phyloP scores from a whole-genome alignment of 2,888 invertebrate genomes.

The Dorcus hopei region DNA sequence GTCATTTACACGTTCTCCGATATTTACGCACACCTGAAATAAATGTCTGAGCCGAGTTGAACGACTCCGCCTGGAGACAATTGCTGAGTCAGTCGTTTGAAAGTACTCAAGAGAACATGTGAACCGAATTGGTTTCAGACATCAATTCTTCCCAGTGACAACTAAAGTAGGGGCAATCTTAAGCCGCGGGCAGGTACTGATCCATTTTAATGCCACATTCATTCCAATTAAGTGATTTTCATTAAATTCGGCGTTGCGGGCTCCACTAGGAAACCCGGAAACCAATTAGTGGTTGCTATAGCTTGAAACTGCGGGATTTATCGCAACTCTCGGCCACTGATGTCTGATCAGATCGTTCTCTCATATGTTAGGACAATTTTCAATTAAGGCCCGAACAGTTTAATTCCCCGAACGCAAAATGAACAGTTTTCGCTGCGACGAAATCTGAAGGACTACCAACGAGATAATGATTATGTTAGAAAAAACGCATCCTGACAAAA shows the following conservation, averaged over 20 bases:
- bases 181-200: constrained; percentile 30
- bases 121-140: constrained; percentile 31
- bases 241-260: constrained; percentile 32
- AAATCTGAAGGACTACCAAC: too few relatives aligned
- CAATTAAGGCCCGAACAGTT: constrained; percentile 20
- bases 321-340: constrained; percentile 22
- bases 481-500: too few relatives aligned
- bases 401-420: constrained; percentile 5
- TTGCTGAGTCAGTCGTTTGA: constrained; percentile 31
- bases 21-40: constrained; percentile 33
- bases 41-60: constrained; percentile 24
- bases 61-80: constrained; percentile 26
- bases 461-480: too few relatives aligned
- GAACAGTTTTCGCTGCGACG: too few relatives aligned
- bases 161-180: constrained; percentile 24
- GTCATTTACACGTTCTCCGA: constrained; percentile 31
- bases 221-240: constrained; percentile 39
- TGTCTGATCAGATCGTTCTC: constrained; percentile 20
- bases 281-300: constrained; percentile 32
- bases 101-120: constrained; percentile 25
- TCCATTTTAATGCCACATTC: constrained; percentile 37
- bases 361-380: constrained; percentile 19
- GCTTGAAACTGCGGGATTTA: constrained; percentile 30
- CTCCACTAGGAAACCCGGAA: constrained; percentile 26
- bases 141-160: constrained; percentile 30